phyloP scores from a whole-genome alignment of 2,888 invertebrate species.

The Lochmaea crataegi region DNA sequence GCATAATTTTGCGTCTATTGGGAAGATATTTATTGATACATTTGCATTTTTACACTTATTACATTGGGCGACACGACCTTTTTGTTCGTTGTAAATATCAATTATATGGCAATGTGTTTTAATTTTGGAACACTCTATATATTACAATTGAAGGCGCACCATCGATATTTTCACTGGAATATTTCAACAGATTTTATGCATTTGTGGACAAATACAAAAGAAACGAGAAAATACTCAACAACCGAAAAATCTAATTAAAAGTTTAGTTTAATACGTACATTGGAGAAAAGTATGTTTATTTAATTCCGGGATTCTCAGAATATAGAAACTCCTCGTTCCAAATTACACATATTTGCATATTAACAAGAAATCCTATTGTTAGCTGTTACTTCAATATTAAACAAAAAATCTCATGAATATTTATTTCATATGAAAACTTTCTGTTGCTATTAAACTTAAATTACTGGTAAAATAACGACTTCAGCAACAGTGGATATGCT shows the following conservation, averaged over 20 bases:
- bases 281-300: slow-evolving; percentile 7
- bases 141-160: no score
- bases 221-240: not conserved
- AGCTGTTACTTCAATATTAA: slow-evolving; percentile 1
- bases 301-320: not conserved
- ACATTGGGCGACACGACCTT: no score
- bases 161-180: not conserved
- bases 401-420: not conserved
- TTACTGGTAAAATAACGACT: no score
- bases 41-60: no score
- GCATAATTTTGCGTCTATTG: no score
- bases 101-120: no score
- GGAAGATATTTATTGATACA: no score
- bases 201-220: not conserved
- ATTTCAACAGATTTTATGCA: not conserved
- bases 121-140: no score
- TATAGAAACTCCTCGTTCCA: slow-evolving; percentile 1
- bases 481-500: no score
- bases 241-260: slow-evolving; percentile 14
- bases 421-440: not conserved
- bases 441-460: no score
- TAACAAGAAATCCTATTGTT: slow-evolving; percentile 5
- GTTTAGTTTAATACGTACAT: slow-evolving; percentile 6
- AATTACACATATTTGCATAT: slow-evolving; percentile 17
- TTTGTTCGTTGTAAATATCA: no score